Evolutionary conservation across 2,113 vertebrate genomes (phyloP).

Genomic region (Pteropus alecto): DNA sequence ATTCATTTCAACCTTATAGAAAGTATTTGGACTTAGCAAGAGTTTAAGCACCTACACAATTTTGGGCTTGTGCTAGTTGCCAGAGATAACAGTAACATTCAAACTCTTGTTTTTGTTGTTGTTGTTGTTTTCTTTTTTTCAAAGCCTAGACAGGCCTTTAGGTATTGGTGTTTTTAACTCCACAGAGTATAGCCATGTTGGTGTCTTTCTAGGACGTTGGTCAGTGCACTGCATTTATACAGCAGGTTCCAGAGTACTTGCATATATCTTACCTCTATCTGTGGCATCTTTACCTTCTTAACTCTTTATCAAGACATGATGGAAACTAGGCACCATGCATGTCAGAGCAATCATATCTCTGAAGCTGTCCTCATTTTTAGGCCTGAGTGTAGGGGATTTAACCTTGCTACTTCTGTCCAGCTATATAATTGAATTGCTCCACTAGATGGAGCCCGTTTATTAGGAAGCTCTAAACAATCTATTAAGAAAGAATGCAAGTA

Average conservation of each 20-base stretch:
- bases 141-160: neutral
- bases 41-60: neutral
- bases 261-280: neutral
- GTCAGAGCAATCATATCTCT: neutral
- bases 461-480: neutral
- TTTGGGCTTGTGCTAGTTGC: neutral
- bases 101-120: neutral
- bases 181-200: neutral
- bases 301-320: neutral
- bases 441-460: conserved; percentile 51
- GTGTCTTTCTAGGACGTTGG: neutral
- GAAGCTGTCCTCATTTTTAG: neutral
- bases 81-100: neutral
- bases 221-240: neutral
- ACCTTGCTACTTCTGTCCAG: neutral
- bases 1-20: neutral
- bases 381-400: neutral
- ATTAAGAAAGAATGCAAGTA: neutral
- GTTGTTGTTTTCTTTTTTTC: neutral
- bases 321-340: neutral
- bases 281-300: neutral
- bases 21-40: neutral
- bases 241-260: neutral
- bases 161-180: neutral
- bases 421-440: neutral